Evolutionary conservation across 30 jellyfish, hydroid and myxozoan genomes (phyloP).

Genomic region (Aurelia aurita complex sp. Pacific): DNA sequence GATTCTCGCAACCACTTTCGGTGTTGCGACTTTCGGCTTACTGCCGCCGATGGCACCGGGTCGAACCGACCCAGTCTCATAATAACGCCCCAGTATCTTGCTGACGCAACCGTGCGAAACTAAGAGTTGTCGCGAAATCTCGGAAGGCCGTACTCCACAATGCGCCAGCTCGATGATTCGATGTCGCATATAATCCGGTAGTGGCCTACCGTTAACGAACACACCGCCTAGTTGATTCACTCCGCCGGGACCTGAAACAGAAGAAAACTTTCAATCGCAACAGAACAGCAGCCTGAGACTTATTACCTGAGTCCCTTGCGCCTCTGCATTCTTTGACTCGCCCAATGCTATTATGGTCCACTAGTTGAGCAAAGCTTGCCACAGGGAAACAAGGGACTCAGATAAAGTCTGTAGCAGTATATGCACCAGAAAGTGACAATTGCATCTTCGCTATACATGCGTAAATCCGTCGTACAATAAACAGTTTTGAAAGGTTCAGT

Average conservation of each 20-base stretch:
- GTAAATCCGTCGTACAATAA: too few relatives aligned
- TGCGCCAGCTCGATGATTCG: slow-evolving; percentile 98
- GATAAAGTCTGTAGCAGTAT: too few relatives aligned
- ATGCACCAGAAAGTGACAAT: too few relatives aligned
- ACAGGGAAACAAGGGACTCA: too few relatives aligned
- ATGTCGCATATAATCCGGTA: slow-evolving; percentile 99
- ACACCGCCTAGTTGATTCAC: slow-evolving; percentile 98
- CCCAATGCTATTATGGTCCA: too few relatives aligned
- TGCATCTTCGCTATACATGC: too few relatives aligned
- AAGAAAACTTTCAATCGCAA: neutral
- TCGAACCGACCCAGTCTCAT: slow-evolving; percentile 98
- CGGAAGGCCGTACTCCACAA: slow-evolving; percentile 99
- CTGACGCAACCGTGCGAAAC: slow-evolving; percentile 99
- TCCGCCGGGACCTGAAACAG: slow-evolving; percentile 93
- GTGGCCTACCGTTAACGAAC: slow-evolving; percentile 97
- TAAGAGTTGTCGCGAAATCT: slow-evolving; percentile 89
- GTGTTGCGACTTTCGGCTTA: slow-evolving; percentile 99
- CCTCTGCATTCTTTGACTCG: too few relatives aligned
- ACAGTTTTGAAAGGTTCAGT: too few relatives aligned
- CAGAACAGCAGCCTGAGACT: too few relatives aligned
- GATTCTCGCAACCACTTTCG: slow-evolving; percentile 94
- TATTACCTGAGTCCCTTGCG: too few relatives aligned
- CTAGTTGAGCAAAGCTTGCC: too few relatives aligned
- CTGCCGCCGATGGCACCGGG: slow-evolving; percentile 99
- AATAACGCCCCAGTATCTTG: slow-evolving; percentile 96